Percentiles rank a stretch among this genome's conserved stretches.
Evolutionary conservation across 35 echinoderm and acorn worm genomes (phyloP).

Genomic region (Anneissia japonica): DNA sequence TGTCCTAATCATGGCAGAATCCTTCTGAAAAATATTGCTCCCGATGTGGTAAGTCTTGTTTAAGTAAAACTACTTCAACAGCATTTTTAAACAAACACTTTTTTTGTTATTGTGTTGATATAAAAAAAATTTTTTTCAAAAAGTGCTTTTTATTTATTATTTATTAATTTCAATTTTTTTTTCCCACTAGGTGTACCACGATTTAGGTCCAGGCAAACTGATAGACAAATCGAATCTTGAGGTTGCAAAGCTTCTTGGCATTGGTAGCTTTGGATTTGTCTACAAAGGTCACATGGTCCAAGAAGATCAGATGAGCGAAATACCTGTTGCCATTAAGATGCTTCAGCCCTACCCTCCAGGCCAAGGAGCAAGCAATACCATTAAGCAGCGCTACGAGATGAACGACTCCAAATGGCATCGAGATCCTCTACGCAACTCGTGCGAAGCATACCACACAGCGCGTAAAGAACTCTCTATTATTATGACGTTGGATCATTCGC

Average conservation of each 20-base stretch:
- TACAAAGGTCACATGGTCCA: conserved; percentile 60
- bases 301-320: neutral
- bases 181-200: conserved; percentile 63
- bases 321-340: conserved; percentile 74
- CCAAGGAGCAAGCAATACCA: conserved; percentile 61
- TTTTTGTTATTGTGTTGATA: neutral
- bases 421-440: conserved; percentile 61
- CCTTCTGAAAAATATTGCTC: conserved; percentile 52
- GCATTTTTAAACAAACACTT: neutral
- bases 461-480: conserved; percentile 87
- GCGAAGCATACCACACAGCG: conserved; percentile 71
- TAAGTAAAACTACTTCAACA: neutral
- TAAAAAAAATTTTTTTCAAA: neutral
- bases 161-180: neutral
- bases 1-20: conserved; percentile 87
- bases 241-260: conserved; percentile 65
- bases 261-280: conserved; percentile 86
- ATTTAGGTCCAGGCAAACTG: conserved; percentile 50
- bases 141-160: neutral
- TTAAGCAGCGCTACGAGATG: conserved; percentile 66
- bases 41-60: conserved; percentile 86
- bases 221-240: conserved; percentile 51
- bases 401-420: conserved; percentile 87
- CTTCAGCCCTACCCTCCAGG: conserved; percentile 89
- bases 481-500: conserved; percentile 59